Conservation (phyloP, 2,113 vertebrate species). For the Toxotes chatareus region DNA sequence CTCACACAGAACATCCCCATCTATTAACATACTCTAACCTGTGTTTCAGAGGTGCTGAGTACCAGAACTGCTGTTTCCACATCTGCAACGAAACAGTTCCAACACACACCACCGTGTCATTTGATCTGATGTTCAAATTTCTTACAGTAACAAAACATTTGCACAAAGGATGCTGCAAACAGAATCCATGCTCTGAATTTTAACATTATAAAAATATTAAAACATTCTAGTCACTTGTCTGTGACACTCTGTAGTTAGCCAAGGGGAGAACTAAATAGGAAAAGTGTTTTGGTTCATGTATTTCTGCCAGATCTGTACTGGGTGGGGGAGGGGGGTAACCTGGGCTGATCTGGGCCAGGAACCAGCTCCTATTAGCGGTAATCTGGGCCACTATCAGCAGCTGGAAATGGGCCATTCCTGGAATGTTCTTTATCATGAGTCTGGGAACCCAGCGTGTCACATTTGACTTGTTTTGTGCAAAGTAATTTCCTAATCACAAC, state of each 20-base stretch:
- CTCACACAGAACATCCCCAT: conserved; percentile 1
- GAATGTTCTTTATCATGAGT: background rate
- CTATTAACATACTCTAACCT: background rate
- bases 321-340: background rate
- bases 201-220: background rate
- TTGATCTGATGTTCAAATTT: background rate
- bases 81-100: background rate
- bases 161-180: no score
- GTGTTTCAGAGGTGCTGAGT: background rate
- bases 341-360: background rate
- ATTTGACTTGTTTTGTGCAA: background rate
- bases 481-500: background rate
- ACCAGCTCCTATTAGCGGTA: background rate
- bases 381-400: background rate
- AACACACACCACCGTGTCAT: no score
- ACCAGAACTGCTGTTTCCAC: background rate
- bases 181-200: no score
- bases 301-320: background rate
- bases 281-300: background rate
- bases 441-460: background rate
- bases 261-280: background rate
- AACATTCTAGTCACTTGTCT: background rate
- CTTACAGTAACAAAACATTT: background rate
- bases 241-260: background rate
- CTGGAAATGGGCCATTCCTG: background rate